A percentile compares a stretch with the other conserved stretches of the same genome.
Evolutionary conservation across 1,140 invertebrate species (phyloP).

Genomic region (Caenorhabditis elegans): DNA sequence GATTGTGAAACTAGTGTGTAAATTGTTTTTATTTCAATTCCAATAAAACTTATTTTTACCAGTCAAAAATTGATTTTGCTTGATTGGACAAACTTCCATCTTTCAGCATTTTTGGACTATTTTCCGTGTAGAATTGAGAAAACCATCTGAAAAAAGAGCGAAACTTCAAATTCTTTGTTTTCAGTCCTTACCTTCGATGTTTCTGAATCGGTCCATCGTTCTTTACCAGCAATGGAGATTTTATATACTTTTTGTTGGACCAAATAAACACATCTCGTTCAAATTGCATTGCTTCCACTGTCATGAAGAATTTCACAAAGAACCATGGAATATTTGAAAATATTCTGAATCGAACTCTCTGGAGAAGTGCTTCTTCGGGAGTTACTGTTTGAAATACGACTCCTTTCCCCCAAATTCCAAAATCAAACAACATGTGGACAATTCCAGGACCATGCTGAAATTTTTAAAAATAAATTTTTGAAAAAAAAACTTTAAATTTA

Average conservation of each 20-base stretch:
- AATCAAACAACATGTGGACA: conserved; percentile 75
- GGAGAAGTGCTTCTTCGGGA: conserved; percentile 78
- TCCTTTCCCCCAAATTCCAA: conserved; percentile 72
- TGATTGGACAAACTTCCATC: conserved; percentile 47
- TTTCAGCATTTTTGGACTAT: conserved; percentile 71
- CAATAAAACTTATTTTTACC: background rate
- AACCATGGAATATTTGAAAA: conserved; percentile 71
- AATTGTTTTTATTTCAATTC: background rate
- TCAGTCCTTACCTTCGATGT: conserved; percentile 70
- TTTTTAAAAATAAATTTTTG: background rate
- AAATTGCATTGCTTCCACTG: conserved; percentile 77
- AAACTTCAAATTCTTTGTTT: background rate
- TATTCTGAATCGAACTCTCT: conserved; percentile 78
- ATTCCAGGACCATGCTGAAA: conserved; percentile 78
- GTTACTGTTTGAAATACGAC: conserved; percentile 79
- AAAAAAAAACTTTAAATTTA: no score
- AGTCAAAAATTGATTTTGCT: conserved; percentile 42
- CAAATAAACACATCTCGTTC: conserved; percentile 83
- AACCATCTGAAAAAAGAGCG: conserved; percentile 79
- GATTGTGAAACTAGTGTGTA: background rate
- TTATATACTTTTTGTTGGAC: conserved; percentile 81
- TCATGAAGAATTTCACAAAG: conserved; percentile 74
- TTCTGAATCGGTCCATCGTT: conserved; percentile 76
- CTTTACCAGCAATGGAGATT: conserved; percentile 75
- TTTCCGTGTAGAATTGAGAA: conserved; percentile 81